phyloP scores from a whole-genome alignment of 2,797 vertebrate genomes.

The Pseudocheirus occidentalis region DNA sequence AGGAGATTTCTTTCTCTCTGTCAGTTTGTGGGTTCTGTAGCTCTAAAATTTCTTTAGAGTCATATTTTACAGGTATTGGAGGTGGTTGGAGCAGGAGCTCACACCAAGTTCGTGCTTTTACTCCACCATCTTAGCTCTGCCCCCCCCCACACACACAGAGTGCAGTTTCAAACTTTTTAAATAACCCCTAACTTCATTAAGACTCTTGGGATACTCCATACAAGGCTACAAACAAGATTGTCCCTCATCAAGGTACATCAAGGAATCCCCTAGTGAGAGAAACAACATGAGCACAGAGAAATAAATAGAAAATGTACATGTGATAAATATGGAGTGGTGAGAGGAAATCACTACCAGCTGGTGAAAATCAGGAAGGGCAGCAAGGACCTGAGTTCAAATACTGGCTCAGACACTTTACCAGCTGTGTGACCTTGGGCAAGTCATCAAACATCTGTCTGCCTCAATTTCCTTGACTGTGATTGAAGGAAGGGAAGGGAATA shows the following conservation, averaged over 20 bases:
- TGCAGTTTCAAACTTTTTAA: background rate
- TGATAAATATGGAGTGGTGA: background rate
- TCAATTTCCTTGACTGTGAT: background rate
- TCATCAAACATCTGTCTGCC: background rate
- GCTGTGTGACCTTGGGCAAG: background rate
- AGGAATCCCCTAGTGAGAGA: background rate
- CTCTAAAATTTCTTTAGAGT: no score
- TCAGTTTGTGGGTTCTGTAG: no score
- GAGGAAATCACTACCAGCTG: background rate
- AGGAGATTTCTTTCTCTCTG: no score
- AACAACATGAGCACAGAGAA: background rate
- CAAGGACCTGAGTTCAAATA: background rate
- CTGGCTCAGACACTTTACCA: background rate
- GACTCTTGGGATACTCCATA: background rate
- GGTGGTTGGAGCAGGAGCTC: no score
- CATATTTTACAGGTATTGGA: no score
- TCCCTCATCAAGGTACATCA: background rate
- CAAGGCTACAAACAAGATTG: background rate
- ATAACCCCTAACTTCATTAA: background rate
- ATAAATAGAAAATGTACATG: background rate
- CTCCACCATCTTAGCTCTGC: no score
- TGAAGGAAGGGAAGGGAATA: background rate
- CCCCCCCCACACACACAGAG: no score
- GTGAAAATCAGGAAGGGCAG: background rate
- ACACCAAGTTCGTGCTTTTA: no score